phyloP scores from a whole-genome alignment of 2,797 vertebrate genomes.

The Tapera naevia region DNA sequence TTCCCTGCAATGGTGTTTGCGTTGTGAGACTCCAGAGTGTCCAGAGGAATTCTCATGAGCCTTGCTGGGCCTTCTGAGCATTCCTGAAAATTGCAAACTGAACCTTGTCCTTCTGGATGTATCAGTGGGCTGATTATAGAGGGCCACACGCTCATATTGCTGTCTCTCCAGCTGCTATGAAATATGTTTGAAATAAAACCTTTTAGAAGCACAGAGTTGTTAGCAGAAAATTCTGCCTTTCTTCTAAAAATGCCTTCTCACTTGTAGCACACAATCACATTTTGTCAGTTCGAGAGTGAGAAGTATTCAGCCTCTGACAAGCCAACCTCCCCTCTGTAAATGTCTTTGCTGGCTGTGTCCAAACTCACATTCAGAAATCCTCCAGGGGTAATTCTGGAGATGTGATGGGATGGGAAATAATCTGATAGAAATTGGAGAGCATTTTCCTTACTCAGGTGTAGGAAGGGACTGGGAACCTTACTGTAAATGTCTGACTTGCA shows the following conservation, averaged over 20 bases:
- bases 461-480: not conserved
- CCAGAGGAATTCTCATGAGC: not conserved
- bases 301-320: not conserved
- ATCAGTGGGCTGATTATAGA: not conserved
- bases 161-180: not conserved
- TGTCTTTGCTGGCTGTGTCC: not conserved
- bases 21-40: not conserved
- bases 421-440: not conserved
- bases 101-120: not conserved
- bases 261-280: not conserved
- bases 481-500: too few relatives aligned
- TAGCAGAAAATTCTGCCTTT: too few relatives aligned
- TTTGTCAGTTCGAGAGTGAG: not conserved
- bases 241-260: not conserved
- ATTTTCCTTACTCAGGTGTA: not conserved
- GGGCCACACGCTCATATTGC: not conserved
- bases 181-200: not conserved
- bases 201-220: not conserved
- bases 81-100: not conserved
- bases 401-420: fast-evolving
- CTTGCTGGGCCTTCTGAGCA: not conserved
- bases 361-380: not conserved
- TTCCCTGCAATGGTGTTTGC: not conserved
- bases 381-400: not conserved
- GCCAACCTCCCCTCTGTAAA: not conserved